phyloP scores from a whole-genome alignment of 2,888 invertebrate species.

The Cheilosia soror region DNA sequence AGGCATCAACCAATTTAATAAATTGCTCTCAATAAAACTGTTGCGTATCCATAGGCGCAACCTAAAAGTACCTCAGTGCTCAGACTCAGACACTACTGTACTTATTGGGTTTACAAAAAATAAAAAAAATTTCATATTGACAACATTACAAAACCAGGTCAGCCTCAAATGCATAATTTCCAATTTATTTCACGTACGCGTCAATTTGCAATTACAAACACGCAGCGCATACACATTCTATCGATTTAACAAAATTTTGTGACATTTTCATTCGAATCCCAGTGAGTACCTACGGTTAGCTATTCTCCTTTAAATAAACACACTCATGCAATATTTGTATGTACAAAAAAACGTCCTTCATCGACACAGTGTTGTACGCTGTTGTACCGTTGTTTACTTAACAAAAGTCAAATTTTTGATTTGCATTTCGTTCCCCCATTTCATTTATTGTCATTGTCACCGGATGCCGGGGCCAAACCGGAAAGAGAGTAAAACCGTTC shows the following conservation, averaged over 20 bases:
- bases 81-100: too few species aligned
- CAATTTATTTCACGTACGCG: constrained; percentile 36
- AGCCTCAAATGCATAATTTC: background rate
- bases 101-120: too few species aligned
- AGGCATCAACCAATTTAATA: too few species aligned
- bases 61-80: too few species aligned
- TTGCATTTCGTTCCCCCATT: constrained; percentile 7
- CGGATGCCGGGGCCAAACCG: background rate
- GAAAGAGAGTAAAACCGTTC: background rate
- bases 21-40: too few species aligned
- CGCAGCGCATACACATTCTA: constrained; percentile 26
- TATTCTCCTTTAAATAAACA: background rate
- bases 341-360: background rate
- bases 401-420: constrained; percentile 49
- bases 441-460: background rate
- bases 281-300: constrained; percentile 24
- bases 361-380: background rate
- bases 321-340: constrained; percentile 15
- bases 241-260: too few species aligned
- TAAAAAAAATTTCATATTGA: too few species aligned
- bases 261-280: constrained; percentile 36
- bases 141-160: background rate
- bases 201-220: constrained; percentile 69
- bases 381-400: background rate
- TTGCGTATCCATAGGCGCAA: too few species aligned